Evolutionary conservation across 2,797 vertebrate species (phyloP), one percentile per base, ranked within the genome.

Genomic region (Syndactyla subalaris): DNA sequence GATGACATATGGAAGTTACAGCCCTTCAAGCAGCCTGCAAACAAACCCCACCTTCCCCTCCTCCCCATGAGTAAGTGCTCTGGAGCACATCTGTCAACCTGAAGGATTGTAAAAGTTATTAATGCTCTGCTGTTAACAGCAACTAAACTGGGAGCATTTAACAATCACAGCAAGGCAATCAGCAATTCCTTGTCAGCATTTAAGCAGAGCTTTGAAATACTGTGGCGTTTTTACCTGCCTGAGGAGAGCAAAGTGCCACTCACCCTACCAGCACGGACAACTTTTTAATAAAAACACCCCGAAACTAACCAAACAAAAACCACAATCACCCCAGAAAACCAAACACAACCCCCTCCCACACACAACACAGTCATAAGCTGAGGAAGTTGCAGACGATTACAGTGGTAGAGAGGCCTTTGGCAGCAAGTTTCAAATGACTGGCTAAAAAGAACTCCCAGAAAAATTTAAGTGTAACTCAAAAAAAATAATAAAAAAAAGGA

Each of bases 21-120:
- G 91, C 76, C 80, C 83, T 78, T 21, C 18, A 6, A 61, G 52
- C 48, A 66, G 72, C 72, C 29, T 45, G 34, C 78, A 92, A 75
- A 80, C 16, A 46, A 67, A 88, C 49, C 45, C 85, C 94, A 89
- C 85, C 89, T 91, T 85, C 71, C 58, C 68, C 71, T 90, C 66
- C 70, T 61, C 74, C 52, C 29, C 39, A 4, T 23, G 77, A 79
- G 55, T 13, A 66, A 94, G 86, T 3, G 20, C 85, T 89, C 82
- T 84, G 85, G 58, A 86, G 84, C 51, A 38, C 55, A 91, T 78
- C 93, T 63, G 85, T 71, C 89, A 80, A 49, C 58, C 43, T 52
- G 36, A 14, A 84, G 85, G 67, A 22, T 76, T 75, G 45, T 29
- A 34, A 29, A 41, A 72, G 34, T 63, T 66, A 45, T 51, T 62